Conservation (phyloP, 2,797 vertebrate genomes). For the Peromyscus melanophrys region DNA sequence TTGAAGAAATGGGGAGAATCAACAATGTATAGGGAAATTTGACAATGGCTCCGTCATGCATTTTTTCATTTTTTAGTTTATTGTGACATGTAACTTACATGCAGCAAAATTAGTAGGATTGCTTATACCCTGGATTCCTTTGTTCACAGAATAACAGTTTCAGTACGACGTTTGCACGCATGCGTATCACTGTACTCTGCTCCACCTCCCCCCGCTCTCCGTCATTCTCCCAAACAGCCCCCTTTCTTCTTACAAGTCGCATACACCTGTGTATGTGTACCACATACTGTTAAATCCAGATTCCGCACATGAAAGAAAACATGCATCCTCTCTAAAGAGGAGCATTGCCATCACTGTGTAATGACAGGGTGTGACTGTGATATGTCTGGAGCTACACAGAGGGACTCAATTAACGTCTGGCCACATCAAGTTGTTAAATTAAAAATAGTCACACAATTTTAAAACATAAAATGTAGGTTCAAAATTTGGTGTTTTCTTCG, state of each 20-base stretch:
- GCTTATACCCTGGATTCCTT: neutral
- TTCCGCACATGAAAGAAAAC: neutral
- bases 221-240: no score
- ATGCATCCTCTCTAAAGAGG: neutral
- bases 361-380: neutral
- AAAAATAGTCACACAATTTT: neutral
- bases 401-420: constrained; percentile 6
- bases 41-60: neutral
- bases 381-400: neutral
- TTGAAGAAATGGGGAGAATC: neutral
- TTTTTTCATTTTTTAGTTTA: neutral
- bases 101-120: neutral
- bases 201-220: neutral
- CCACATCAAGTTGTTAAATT: neutral
- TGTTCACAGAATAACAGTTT: neutral
- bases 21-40: neutral
- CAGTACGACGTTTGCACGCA: no score
- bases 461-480: neutral
- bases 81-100: neutral
- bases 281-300: neutral
- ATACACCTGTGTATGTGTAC: neutral
- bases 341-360: neutral
- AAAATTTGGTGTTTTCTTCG: neutral
- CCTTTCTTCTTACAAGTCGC: neutral
- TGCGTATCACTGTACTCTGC: neutral